These are phyloP conservation scores for Cheilosia vernalis DNA, from an alignment of 2,888 invertebrate species.

Conservation along the genomic window DNA sequence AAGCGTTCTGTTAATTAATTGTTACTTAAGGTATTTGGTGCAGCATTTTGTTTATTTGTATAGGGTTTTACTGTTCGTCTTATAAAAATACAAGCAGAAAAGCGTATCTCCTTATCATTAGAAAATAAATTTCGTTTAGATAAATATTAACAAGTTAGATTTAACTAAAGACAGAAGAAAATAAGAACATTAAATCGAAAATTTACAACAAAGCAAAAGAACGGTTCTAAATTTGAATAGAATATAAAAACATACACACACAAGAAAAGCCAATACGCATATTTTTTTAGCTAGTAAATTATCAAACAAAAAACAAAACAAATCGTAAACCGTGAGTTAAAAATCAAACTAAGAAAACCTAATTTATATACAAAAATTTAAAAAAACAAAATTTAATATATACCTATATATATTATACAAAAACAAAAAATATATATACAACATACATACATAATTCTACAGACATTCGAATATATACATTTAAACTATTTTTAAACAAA, in stretches of 20 bases:
- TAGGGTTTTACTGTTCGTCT: slow-evolving; percentile 28
- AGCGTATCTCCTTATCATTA: slow-evolving; percentile 57
- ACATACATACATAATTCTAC: slow-evolving; percentile 74
- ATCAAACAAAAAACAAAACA: slow-evolving; percentile 48
- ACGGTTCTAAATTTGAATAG: slow-evolving; percentile 60
- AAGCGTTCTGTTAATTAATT: slow-evolving; percentile 40
- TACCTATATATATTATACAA: slow-evolving; percentile 48
- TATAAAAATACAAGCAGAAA: slow-evolving; percentile 53
- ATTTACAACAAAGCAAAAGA: slow-evolving; percentile 44
- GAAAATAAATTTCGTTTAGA: slow-evolving; percentile 66
- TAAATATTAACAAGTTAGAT: slow-evolving; percentile 50
- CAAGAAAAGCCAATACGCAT: slow-evolving; percentile 41
- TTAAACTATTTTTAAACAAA: slow-evolving; percentile 65
- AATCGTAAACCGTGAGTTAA: slow-evolving; percentile 47
- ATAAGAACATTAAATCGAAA: slow-evolving; percentile 33
- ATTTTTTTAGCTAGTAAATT: slow-evolving; percentile 70
- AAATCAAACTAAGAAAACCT: slow-evolving; percentile 66
- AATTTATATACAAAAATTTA: slow-evolving; percentile 60
- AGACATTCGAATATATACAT: slow-evolving; percentile 75
- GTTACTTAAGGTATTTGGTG: slow-evolving; percentile 72
- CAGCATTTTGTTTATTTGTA: slow-evolving; percentile 66
- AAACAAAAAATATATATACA: slow-evolving; percentile 65
- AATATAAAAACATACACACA: slow-evolving; percentile 20
- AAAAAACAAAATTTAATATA: slow-evolving; percentile 45
- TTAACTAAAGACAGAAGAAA: slow-evolving; percentile 1